Evolutionary conservation across 2,888 invertebrate species (phyloP).

Genomic region (Netelia fuscicornis): DNA sequence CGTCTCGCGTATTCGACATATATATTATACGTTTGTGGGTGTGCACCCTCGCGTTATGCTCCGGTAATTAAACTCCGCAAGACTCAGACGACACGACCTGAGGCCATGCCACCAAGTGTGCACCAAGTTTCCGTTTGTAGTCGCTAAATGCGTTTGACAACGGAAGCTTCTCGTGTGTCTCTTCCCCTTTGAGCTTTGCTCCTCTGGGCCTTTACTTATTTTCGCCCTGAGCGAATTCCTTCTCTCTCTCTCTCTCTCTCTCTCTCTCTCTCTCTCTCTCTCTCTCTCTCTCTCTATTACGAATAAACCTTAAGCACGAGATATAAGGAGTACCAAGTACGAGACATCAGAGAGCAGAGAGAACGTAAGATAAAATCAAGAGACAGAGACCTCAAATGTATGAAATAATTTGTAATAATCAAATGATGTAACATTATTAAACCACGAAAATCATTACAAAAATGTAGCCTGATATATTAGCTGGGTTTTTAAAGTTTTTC

Average conservation of each 20-base stretch:
- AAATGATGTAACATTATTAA: no score
- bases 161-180: slow-evolving; percentile 75
- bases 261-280: slow-evolving; percentile 28
- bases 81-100: slow-evolving; percentile 80
- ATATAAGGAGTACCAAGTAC: slow-evolving; percentile 23
- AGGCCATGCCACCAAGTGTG: slow-evolving; percentile 70
- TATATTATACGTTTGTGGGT: slow-evolving; percentile 57
- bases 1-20: slow-evolving; percentile 30
- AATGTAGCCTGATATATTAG: no score
- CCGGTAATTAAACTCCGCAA: slow-evolving; percentile 81
- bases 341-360: not conserved
- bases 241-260: slow-evolving; percentile 13
- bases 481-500: no score
- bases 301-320: slow-evolving; percentile 48
- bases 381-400: not conserved
- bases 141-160: slow-evolving; percentile 84
- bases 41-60: slow-evolving; percentile 70
- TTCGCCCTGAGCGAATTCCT: slow-evolving; percentile 77
- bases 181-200: slow-evolving; percentile 36
- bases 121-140: slow-evolving; percentile 83
- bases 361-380: slow-evolving; percentile 3
- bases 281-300: slow-evolving; percentile 4
- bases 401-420: no score
- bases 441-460: no score
- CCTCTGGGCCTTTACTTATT: slow-evolving; percentile 74